Conservation (phyloP, 2,113 vertebrate species). For the Aldabrachelys gigantea region DNA sequence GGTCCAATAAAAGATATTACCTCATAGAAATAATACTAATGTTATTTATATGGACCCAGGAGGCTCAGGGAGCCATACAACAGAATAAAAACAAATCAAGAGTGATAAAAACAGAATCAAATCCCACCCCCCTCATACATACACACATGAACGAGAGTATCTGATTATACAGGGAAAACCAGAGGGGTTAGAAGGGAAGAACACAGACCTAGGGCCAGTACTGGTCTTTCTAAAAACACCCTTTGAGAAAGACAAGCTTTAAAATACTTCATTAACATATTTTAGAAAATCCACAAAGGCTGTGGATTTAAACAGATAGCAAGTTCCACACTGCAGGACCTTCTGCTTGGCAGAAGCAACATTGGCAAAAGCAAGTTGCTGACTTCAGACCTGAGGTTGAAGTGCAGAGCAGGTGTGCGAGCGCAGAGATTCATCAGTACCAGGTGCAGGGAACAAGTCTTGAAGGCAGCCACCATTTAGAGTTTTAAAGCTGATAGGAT, state of each 20-base stretch:
- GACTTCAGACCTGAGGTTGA: fast-evolving
- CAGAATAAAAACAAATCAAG: neutral
- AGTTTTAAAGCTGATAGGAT: neutral
- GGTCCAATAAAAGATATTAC: neutral
- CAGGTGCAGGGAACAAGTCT: neutral
- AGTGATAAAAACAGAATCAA: neutral
- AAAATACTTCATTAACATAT: fast-evolving
- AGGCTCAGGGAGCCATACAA: neutral
- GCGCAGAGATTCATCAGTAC: neutral
- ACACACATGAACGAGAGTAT: neutral
- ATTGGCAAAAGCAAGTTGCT: neutral
- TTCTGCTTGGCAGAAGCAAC: neutral
- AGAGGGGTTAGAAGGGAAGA: neutral
- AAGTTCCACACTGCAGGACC: neutral
- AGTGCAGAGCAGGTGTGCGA: neutral
- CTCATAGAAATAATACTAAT: neutral
- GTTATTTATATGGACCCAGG: neutral
- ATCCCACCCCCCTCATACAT: fast-evolving
- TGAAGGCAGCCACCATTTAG: neutral
- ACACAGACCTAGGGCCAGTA: neutral
- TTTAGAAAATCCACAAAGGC: fast-evolving
- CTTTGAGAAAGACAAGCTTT: neutral
- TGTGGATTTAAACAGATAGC: neutral
- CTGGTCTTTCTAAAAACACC: neutral
- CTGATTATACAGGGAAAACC: neutral